phyloP scores from a whole-genome alignment of 2,113 vertebrate genomes.

The Perccottus glenii region DNA sequence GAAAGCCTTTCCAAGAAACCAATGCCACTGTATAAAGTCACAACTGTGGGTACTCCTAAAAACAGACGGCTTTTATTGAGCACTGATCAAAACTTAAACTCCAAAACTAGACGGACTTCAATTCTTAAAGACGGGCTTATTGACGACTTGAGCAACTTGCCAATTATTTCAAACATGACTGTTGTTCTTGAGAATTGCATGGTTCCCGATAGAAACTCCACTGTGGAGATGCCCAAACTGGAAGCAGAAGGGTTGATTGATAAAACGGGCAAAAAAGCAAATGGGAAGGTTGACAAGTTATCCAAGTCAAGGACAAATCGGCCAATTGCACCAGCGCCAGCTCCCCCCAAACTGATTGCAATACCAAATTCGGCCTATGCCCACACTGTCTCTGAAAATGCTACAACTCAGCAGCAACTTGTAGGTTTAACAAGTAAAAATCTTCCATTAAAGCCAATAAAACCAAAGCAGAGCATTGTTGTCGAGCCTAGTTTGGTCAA shows the following conservation, averaged over 20 bases:
- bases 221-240: slow-evolving; percentile 94
- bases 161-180: slow-evolving; percentile 96
- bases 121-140: slow-evolving; percentile 89
- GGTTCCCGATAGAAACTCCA: slow-evolving; percentile 83
- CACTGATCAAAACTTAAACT: slow-evolving; percentile 81
- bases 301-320: slow-evolving; percentile 92
- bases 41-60: slow-evolving; percentile 87
- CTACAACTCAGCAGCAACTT: slow-evolving; percentile 78
- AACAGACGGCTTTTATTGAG: slow-evolving; percentile 87
- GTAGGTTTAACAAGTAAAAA: slow-evolving; percentile 94
- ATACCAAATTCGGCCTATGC: slow-evolving; percentile 90
- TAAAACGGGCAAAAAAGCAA: slow-evolving; percentile 89
- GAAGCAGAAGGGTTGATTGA: slow-evolving; percentile 96
- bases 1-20: slow-evolving; percentile 88
- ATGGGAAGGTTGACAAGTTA: slow-evolving; percentile 91
- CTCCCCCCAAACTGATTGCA: slow-evolving; percentile 95
- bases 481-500: slow-evolving; percentile 91
- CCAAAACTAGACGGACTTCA: slow-evolving; percentile 89
- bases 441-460: slow-evolving; percentile 93
- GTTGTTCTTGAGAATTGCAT: slow-evolving; percentile 91
- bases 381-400: slow-evolving; percentile 81
- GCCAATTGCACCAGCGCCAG: slow-evolving; percentile 90
- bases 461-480: slow-evolving; percentile 94
- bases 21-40: slow-evolving; percentile 82
- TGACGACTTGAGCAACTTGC: slow-evolving; percentile 89